A percentile compares a stretch with the other conserved stretches of the same genome.
These are phyloP conservation scores for Brachyptera putata DNA, from an alignment of 2,888 invertebrate genomes.

Conservation along the genomic window DNA sequence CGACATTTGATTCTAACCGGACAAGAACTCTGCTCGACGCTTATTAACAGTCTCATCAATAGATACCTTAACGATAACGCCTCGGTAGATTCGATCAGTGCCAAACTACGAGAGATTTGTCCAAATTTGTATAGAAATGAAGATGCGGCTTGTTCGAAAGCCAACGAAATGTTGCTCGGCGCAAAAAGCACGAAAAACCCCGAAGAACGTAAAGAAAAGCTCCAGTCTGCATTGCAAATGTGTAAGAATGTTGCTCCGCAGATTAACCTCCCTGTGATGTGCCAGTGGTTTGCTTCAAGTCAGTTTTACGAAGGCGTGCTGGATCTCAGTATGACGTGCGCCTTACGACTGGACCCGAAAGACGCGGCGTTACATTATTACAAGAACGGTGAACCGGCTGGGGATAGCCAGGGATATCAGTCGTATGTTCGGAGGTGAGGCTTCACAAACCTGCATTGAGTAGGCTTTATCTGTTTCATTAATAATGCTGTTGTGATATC, in stretches of 20 bases:
- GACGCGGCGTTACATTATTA: constrained; percentile 85
- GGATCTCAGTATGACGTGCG: constrained; percentile 80
- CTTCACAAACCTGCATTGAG: too few species aligned
- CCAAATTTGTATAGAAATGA: constrained; percentile 91
- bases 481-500: too few species aligned
- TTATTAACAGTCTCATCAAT: constrained; percentile 82
- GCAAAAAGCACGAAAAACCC: constrained; percentile 70
- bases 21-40: constrained; percentile 66
- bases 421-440: constrained; percentile 62
- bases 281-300: constrained; percentile 74
- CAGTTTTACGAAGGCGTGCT: constrained; percentile 86
- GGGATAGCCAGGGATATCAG: constrained; percentile 77
- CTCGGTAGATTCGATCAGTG: constrained; percentile 86
- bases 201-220: constrained; percentile 66
- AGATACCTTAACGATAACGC: constrained; percentile 94
- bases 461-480: too few species aligned
- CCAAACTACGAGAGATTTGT: constrained; percentile 81
- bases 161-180: constrained; percentile 81
- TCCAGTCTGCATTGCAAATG: constrained; percentile 71
- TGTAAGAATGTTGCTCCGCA: constrained; percentile 87
- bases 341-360: constrained; percentile 82
- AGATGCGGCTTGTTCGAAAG: constrained; percentile 94
- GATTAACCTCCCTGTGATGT: constrained; percentile 77
- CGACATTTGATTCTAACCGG: constrained; percentile 75
- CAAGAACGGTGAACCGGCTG: constrained; percentile 72